Evolutionary conservation across 2,113 vertebrate species (phyloP), one percentile per base, ranked within the genome.

Genomic region (Zonotrichia leucophrys): DNA sequence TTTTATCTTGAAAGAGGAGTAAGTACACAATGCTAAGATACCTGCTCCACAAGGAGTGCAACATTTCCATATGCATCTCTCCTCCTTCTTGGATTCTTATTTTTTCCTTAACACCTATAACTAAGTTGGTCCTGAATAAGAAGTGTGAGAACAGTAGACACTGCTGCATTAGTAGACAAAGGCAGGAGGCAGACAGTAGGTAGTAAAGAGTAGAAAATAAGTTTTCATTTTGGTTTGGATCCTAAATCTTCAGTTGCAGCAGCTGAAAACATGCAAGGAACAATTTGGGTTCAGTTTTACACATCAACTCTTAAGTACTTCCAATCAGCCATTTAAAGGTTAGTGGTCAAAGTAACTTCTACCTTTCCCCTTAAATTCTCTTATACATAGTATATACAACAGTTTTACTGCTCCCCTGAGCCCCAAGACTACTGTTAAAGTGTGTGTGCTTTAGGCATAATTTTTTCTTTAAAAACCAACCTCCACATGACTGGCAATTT

Each of bases 341-440:
- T 77, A 93, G 92, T 76, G 87, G 84, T 94, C 76, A 60, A 86
- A 87, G 64, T 47, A 86, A 88, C 85, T 88, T 67, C 52, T 49
- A 49, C 52, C 83, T 73, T 60, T 72, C 56, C 66, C 53, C 86
- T 53, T 87, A 83, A 94, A 42, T 85, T 95, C 58, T 94, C 91
- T 96, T 95, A 96, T 97, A 96, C 94, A 95, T 95, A 95, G 94
- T 96, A 96, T 96, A 97, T 95, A 95, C 90, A 97, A 89, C 72
- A 95, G 83, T 73, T 94, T 63, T n/a, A 79, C 88, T 69, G 92
- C 85, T 95, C 91, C 78, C 91, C 95, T 63, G 92, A 80, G 81
- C 82, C 96, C 94, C 91, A 55, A 95, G 60, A 93, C 96, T 97
- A 97, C 96, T 97, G 85, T 53, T 90, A 84, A 96, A 96, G 90